phyloP scores from a whole-genome alignment of 2,797 vertebrate genomes.

The Coluber constrictor region DNA sequence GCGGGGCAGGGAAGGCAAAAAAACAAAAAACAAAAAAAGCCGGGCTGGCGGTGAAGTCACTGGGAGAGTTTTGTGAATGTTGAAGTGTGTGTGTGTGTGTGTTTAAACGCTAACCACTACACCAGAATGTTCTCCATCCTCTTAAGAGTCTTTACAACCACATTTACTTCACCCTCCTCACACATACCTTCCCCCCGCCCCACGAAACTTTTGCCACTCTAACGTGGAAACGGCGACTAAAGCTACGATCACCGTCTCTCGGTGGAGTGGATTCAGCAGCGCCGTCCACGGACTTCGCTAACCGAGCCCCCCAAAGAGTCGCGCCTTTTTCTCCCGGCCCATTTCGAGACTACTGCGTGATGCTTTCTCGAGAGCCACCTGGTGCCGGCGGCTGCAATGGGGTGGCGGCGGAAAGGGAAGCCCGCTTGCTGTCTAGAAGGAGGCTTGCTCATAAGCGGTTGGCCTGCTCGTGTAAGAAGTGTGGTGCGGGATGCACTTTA shows the following conservation, averaged over 20 bases:
- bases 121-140: not conserved
- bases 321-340: not conserved
- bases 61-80: not conserved
- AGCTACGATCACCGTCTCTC: not conserved
- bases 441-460: not conserved
- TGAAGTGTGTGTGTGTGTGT: not conserved
- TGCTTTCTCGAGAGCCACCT: not conserved
- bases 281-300: not conserved
- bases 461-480: too few relatives aligned
- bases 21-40: not conserved
- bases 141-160: not conserved
- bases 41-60: not conserved
- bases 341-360: too few relatives aligned
- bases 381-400: too few relatives aligned
- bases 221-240: not conserved
- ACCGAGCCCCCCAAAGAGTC: too few relatives aligned
- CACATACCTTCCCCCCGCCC: too few relatives aligned
- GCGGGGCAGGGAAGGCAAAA: not conserved
- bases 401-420: not conserved
- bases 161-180: not conserved
- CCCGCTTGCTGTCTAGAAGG: not conserved
- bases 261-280: not conserved
- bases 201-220: not conserved
- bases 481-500: not conserved
- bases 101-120: not conserved